phyloP scores from a whole-genome alignment of 2,113 vertebrate genomes.

The Jacana jacana region DNA sequence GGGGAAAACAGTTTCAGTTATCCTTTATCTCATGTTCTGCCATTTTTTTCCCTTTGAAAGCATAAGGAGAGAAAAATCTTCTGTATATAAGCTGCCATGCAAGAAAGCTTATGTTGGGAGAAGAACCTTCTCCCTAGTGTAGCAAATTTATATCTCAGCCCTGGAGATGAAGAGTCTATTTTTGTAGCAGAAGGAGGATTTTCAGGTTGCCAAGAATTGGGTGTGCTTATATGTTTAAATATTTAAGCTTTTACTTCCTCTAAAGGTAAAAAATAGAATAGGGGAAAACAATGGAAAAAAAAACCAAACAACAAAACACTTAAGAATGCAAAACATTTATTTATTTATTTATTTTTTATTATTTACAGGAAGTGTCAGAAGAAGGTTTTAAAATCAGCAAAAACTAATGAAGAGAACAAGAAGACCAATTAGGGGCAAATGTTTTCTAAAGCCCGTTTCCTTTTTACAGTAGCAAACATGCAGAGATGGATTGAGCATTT shows the following conservation, averaged over 20 bases:
- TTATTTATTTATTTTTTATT: not conserved
- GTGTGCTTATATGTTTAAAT: not conserved
- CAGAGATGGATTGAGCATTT: not conserved
- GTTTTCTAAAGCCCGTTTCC: not conserved
- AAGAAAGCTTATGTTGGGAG: not conserved
- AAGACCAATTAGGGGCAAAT: not conserved
- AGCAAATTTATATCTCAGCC: not conserved
- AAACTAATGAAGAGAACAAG: not conserved
- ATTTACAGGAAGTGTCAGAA: not conserved
- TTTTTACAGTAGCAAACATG: not conserved
- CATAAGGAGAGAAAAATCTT: not conserved
- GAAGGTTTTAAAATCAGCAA: not conserved
- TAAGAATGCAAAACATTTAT: not conserved
- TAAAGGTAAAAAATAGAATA: not conserved
- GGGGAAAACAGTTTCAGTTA: not conserved
- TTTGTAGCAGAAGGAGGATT: not conserved
- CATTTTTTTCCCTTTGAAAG: not conserved
- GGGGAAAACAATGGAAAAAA: not conserved
- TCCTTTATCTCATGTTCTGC: not conserved
- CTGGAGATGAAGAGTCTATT: not conserved
- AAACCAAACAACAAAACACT: no score
- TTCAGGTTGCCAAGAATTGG: not conserved
- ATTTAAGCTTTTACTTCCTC: not conserved
- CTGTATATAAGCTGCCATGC: not conserved
- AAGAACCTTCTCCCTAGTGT: not conserved